phyloP scores from a whole-genome alignment of 2,113 vertebrate genomes.

The Ornithorhynchus anatinus region DNA sequence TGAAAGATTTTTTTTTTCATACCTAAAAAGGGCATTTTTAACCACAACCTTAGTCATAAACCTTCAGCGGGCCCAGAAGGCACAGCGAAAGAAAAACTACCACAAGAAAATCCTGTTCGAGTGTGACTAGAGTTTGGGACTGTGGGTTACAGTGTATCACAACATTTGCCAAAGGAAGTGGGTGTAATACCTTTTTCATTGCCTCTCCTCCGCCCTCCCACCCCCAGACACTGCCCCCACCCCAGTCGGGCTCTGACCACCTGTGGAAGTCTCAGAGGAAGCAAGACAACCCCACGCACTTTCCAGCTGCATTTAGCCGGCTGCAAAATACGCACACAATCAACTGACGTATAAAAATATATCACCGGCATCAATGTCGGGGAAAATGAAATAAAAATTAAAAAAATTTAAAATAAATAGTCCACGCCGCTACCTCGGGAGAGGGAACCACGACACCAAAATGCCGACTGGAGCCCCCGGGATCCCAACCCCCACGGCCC shows the following conservation, averaged over 20 bases:
- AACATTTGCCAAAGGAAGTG: constrained; percentile 79
- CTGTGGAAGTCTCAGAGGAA: constrained; percentile 87
- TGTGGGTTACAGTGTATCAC: constrained; percentile 56
- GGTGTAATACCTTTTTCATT: constrained; percentile 69
- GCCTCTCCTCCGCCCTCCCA: constrained; percentile 63
- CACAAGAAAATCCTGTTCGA: constrained; percentile 56
- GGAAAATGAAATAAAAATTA: too few species aligned
- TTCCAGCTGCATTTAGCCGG: constrained; percentile 65
- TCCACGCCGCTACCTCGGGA: too few species aligned
- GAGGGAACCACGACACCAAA: too few species aligned
- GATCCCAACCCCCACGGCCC: too few species aligned
- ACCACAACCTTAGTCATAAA: constrained; percentile 73
- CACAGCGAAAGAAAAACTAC: constrained; percentile 51
- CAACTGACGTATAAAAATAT: constrained; percentile 21
- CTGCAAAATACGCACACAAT: constrained; percentile 51
- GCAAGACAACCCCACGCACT: constrained; percentile 68
- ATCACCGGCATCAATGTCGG: not conserved
- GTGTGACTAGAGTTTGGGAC: constrained; percentile 42
- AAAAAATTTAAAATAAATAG: too few species aligned
- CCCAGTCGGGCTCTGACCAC: too few species aligned
- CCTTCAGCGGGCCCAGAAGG: constrained; percentile 61
- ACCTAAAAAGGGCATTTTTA: constrained; percentile 69
- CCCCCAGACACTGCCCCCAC: too few species aligned
- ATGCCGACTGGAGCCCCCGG: too few species aligned
- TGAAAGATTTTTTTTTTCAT: constrained; percentile 47